A percentile compares a stretch with the other conserved stretches of the same genome.
Evolutionary conservation across 2,797 vertebrate genomes (phyloP).

Genomic region (Crocodylus rhombifer): DNA sequence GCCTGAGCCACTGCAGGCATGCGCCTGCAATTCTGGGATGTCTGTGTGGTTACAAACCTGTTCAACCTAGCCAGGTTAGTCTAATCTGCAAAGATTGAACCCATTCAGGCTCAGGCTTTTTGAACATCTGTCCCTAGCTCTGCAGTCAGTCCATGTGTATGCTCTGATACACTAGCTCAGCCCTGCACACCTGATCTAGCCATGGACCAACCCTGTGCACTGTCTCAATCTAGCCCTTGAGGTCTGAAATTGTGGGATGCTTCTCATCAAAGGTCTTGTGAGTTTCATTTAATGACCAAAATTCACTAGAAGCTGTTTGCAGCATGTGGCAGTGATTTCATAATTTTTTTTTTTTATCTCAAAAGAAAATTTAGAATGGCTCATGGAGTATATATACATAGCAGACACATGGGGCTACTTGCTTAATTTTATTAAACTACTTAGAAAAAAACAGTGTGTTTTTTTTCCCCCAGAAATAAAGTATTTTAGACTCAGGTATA

Average conservation of each 20-base stretch:
- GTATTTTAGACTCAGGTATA: background rate
- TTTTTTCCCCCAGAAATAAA: background rate
- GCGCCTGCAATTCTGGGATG: no score
- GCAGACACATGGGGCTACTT: background rate
- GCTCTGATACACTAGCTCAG: no score
- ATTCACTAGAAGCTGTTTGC: background rate
- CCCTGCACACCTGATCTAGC: no score
- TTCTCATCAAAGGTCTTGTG: background rate
- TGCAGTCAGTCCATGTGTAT: no score
- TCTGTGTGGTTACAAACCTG: no score
- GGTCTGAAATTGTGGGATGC: background rate
- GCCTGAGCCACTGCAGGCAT: no score
- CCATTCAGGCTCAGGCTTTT: no score
- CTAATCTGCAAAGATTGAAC: no score
- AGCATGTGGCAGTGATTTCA: rapidly evolving
- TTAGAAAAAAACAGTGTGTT: background rate
- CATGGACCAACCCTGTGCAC: no score
- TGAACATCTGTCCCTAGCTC: no score
- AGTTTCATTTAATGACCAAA: background rate
- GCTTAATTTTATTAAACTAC: background rate
- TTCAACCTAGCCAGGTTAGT: no score
- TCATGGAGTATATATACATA: background rate
- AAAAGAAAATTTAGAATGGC: background rate
- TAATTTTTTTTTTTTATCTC: background rate
- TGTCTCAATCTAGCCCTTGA: background rate